Percentiles rank a stretch among this genome's conserved stretches.
Evolutionary conservation across 2,888 invertebrate species (phyloP).

Genomic region (Chirona hameri): DNA sequence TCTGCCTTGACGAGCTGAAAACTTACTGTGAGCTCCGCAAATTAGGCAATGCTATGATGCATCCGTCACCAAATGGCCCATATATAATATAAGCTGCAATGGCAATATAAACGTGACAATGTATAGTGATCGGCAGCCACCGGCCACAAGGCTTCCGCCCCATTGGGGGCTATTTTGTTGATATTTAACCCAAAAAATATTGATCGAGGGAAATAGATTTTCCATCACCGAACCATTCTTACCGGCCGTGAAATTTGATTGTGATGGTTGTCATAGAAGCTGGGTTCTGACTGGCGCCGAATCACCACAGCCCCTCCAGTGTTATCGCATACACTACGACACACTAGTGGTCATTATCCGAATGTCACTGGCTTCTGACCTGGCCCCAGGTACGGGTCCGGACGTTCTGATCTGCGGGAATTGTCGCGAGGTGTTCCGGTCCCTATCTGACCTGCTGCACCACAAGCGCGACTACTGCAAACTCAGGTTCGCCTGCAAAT

Average conservation of each 20-base stretch:
- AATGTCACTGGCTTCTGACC: neutral
- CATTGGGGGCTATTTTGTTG: too few species aligned
- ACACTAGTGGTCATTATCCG: neutral
- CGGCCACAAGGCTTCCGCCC: too few species aligned
- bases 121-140: too few species aligned
- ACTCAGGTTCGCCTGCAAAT: constrained; percentile 66
- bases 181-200: too few species aligned
- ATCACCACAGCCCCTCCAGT: neutral
- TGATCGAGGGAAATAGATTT: too few species aligned
- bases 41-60: too few species aligned
- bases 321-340: neutral
- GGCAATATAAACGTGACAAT: too few species aligned
- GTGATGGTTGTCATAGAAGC: neutral
- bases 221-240: too few species aligned
- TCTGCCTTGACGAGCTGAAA: neutral
- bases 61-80: too few species aligned
- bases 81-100: too few species aligned
- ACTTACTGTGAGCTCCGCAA: neutral
- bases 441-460: constrained; percentile 65
- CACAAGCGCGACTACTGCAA: constrained; percentile 70
- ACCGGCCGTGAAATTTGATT: neutral
- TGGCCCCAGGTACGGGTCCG: constrained; percentile 57
- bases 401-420: constrained; percentile 73
- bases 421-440: constrained; percentile 68
- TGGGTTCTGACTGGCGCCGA: too few species aligned